Evolutionary conservation across 1,140 invertebrate genomes (phyloP), one percentile per base, ranked within the genome.

Genomic region (Neocloeon triangulifer): DNA sequence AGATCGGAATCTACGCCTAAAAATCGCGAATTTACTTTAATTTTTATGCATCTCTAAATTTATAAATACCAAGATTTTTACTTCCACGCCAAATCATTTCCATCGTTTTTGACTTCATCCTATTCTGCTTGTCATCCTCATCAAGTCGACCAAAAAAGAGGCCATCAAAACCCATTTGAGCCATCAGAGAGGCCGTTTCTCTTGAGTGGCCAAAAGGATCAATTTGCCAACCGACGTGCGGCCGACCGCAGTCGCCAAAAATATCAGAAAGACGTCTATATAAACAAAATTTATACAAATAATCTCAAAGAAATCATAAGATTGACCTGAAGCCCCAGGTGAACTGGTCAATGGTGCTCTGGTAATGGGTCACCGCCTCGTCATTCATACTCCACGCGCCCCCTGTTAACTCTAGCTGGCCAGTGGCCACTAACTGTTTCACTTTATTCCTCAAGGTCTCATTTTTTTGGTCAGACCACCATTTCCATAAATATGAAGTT

Each of bases 181-280:
- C 72, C 44, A 89, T 77, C 1, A 89, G 53, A 0, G 79, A 81
- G 0, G 84, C 82, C 53, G 77, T 68, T 56, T 91, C 85, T 17
- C 77, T 51, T 0, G 82, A 84, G 47, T 94, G 86, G 0, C 85
- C 85, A 45, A 91, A 92, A 0, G 85, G 82, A 57, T 91, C 84
- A 28, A 92, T 89, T 50, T 92, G 86, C 85, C 86, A 92, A 3
- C 75, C 82, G 7, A 85, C 64, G 16, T 61, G 62, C 0, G 84
- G 85, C 8, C 68, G 52, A 0, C 63, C 82, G 48, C 84, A 91
- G 9, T 64, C 52, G 1, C 84, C 85, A 47, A 92, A 86, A 0
- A 69, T 76, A 10, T 85, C 69, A 37, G 80, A 70, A 1, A 92
- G 48, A 30, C 71, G 64, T 37, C n/a, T n/a, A n/a, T n/a, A n/a